Evolutionary conservation across 2,888 invertebrate species (phyloP), one percentile per base, ranked within the genome.

Genomic region (Chloromyia formosa): DNA sequence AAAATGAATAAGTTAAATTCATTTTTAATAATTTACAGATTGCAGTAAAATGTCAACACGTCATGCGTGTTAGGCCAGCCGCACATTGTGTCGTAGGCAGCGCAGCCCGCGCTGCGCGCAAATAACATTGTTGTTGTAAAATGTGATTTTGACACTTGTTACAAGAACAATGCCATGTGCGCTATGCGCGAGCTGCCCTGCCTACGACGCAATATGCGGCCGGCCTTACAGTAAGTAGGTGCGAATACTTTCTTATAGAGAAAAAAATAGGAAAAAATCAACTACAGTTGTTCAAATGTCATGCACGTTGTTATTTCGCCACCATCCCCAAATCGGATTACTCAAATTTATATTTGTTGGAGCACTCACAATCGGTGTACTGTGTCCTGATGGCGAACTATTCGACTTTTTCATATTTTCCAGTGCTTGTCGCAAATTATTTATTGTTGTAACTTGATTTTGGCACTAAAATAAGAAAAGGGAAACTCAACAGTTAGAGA

Each of bases 371-470:
- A 56, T 12, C 23, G 74, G 35, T 16, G 62, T 54, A 71, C 58
- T 16, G 35, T 66, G 22, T 72, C 49, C 49, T 10, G 66, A 22
- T 49, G 66, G 23, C 2, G 54, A 35, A 18, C 23, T 71, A 4
- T 40, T 40, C 3, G 35, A 56, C 27, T 71, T 71, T 72, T 76
- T 78, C n/a, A 49, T 20, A 23, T 60, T 42, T 73, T 78, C 78
- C 27, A 78, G 56, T 7, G 77, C 78, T 61, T 76, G 69, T 49
- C 77, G 76, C 53, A 78, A 73, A 73, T 77, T 78, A 18, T 64
- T 61, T 61, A 78, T 78, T 22, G 78, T 78, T 45, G 74, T 77
- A 27, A 68, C 18, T 72, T 77, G 78, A 68, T 78, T 74, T 72
- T 78, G 75, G 75, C 76, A 76, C 77, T 78, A 53, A 58, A 74